These are phyloP conservation scores for Aspiorhynchus laticeps DNA, from an alignment of 2,113 vertebrate genomes.

Conservation along the genomic window DNA sequence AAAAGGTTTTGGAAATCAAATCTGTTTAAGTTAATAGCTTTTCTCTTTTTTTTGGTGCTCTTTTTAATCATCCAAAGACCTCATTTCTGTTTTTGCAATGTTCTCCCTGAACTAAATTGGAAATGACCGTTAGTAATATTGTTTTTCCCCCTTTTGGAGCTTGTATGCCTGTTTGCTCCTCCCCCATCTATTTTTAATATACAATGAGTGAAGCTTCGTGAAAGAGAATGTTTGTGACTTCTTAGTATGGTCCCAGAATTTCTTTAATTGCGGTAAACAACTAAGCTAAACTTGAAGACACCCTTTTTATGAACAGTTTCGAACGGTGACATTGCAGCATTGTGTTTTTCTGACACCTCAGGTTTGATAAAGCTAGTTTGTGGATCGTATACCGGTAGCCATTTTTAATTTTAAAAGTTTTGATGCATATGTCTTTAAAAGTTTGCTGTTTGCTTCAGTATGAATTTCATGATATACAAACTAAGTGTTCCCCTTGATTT, in stretches of 20 bases:
- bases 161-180: constrained; percentile 10
- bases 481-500: constrained; percentile 14
- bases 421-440: background rate
- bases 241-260: background rate
- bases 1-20: constrained; percentile 15
- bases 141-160: background rate
- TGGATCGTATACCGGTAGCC: background rate
- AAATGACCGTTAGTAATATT: background rate
- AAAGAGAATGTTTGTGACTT: constrained; percentile 20
- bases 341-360: constrained; percentile 25
- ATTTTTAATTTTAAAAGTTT: background rate
- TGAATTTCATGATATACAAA: constrained; percentile 1
- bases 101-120: constrained; percentile 12
- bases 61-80: constrained; percentile 8
- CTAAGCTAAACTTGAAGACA: background rate
- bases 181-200: constrained; percentile 30
- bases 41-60: too few relatives aligned
- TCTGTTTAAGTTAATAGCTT: background rate
- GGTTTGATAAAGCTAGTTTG: constrained; percentile 24
- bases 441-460: background rate
- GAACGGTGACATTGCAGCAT: background rate
- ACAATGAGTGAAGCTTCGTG: background rate
- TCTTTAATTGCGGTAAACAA: background rate
- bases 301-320: background rate
- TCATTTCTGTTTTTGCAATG: background rate